phyloP scores from a whole-genome alignment of 2,113 vertebrate species.

The Ictalurus furcatus region DNA sequence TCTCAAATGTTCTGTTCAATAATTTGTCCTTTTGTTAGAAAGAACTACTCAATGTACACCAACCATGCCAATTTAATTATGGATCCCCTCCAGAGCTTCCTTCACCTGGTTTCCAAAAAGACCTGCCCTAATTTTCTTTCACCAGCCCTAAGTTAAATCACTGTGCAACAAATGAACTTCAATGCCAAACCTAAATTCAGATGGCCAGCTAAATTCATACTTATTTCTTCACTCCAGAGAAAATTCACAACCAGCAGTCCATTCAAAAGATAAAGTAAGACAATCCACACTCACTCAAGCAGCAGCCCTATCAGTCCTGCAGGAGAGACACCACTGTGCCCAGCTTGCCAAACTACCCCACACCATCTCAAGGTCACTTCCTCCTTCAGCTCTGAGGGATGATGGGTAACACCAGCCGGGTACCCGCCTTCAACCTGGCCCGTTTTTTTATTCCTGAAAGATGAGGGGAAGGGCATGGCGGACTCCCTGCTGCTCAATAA shows the following conservation, averaged over 20 bases:
- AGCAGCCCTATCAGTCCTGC: constrained; percentile 54
- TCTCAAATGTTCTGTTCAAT: too few species aligned
- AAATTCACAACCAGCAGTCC: neutral
- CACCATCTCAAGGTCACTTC: constrained; percentile 68
- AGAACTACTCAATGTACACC: neutral
- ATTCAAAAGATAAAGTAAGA: constrained; percentile 33
- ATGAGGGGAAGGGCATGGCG: constrained; percentile 51
- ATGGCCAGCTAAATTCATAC: neutral
- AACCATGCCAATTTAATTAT: neutral
- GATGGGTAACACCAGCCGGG: constrained; percentile 62
- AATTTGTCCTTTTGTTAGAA: neutral
- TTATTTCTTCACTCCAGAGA: neutral
- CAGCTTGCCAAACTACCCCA: constrained; percentile 51
- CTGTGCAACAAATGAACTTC: neutral
- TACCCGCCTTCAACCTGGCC: constrained; percentile 52
- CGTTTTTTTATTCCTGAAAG: constrained; percentile 61
- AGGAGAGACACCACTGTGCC: constrained; percentile 46
- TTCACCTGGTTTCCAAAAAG: neutral
- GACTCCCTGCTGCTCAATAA: constrained; percentile 70
- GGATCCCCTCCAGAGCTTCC: neutral
- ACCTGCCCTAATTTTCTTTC: neutral
- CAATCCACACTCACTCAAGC: constrained; percentile 27
- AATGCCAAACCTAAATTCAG: neutral
- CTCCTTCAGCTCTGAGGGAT: constrained; percentile 67
- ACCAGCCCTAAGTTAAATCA: neutral